Conservation (phyloP, 2,113 vertebrate genomes). For the Bettongia penicillata region DNA sequence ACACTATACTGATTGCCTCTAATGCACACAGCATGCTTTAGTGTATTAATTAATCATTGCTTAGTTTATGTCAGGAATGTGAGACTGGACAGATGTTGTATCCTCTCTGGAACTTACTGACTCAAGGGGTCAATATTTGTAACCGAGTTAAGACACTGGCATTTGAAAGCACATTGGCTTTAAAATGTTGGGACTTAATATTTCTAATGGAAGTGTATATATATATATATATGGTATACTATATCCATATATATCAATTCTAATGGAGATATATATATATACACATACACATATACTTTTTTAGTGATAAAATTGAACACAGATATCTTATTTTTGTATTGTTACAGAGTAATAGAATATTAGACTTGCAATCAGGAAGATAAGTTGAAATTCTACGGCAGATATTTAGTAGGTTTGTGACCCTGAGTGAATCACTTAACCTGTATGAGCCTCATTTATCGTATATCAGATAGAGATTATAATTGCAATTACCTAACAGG, state of each 20-base stretch:
- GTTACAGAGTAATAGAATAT: not conserved
- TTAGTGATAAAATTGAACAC: not conserved
- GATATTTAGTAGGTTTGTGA: not conserved
- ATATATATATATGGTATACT: not conserved
- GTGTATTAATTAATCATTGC: not conserved
- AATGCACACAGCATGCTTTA: not conserved
- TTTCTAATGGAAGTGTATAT: not conserved
- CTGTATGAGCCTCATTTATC: not conserved
- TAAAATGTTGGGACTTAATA: not conserved
- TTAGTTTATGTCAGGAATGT: not conserved
- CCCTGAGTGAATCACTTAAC: not conserved
- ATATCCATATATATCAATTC: not conserved
- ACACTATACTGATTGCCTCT: not conserved
- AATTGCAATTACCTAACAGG: not conserved
- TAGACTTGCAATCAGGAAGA: not conserved
- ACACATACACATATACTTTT: not conserved
- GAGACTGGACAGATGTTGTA: not conserved
- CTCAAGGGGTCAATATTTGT: not conserved
- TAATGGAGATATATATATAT: not conserved
- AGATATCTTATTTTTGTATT: not conserved
- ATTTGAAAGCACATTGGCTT: conserved; percentile 23
- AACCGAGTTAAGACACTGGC: not conserved
- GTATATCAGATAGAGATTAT: not conserved
- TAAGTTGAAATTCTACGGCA: not conserved
- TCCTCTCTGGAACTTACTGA: not conserved